Percentiles rank a stretch among this genome's conserved stretches.
Evolutionary conservation across 2,797 vertebrate species (phyloP).

Genomic region (Lithobates pipiens): DNA sequence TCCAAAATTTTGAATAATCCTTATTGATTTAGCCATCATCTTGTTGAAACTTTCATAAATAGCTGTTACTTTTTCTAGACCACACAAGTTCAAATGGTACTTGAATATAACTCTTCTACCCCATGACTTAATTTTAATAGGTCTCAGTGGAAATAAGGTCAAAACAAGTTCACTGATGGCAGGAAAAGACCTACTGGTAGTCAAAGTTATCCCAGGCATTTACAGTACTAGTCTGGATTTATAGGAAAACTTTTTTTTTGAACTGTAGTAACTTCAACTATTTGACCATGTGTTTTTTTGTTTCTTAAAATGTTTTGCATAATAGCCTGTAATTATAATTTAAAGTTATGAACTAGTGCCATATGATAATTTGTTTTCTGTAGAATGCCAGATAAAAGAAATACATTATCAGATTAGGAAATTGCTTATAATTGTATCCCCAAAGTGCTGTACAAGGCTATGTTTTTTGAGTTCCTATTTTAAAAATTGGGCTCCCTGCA

Average conservation of each 20-base stretch:
- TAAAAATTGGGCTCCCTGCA: too few species aligned
- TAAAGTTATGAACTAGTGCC: too few species aligned
- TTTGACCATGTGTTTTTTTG: constrained; percentile 79
- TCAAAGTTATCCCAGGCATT: constrained; percentile 81
- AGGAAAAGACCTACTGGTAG: constrained; percentile 82
- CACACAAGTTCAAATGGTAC: constrained; percentile 92
- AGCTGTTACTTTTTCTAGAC: constrained; percentile 85
- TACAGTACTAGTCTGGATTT: constrained; percentile 76
- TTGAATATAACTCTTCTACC: constrained; percentile 93
- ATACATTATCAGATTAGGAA: too few species aligned
- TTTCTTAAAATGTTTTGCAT: constrained; percentile 36
- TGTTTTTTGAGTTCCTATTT: too few species aligned
- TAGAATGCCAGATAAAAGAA: too few species aligned
- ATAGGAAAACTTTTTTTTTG: constrained; percentile 68
- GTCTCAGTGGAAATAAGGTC: constrained; percentile 89
- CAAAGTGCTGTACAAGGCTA: too few species aligned
- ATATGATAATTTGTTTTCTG: too few species aligned
- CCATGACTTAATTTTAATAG: constrained; percentile 92
- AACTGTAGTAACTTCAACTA: constrained; percentile 66
- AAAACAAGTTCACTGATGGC: constrained; percentile 89
- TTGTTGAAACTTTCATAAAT: constrained; percentile 63
- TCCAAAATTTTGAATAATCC: constrained; percentile 54
- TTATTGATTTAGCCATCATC: constrained; percentile 61
- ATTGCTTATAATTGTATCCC: too few species aligned
- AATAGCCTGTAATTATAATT: too few species aligned